phyloP scores from a whole-genome alignment of 2,113 vertebrate genomes.

The Myrmecophaga tridactyla region DNA sequence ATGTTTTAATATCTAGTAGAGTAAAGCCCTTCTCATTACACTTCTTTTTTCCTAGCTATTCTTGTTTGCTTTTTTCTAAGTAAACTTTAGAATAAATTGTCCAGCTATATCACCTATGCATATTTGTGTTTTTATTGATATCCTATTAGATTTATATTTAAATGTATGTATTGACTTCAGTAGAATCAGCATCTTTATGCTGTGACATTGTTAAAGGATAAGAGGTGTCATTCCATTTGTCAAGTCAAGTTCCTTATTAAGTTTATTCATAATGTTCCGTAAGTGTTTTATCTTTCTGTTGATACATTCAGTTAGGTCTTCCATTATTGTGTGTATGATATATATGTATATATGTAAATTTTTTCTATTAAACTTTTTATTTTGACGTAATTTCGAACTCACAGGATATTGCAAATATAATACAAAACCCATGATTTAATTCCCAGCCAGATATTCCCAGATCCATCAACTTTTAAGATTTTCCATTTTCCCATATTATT shows the following conservation, averaged over 20 bases:
- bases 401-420: too few relatives aligned
- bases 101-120: neutral
- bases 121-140: neutral
- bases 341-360: neutral
- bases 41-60: neutral
- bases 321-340: neutral
- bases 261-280: neutral
- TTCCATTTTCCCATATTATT: too few relatives aligned
- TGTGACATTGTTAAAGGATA: neutral
- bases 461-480: too few relatives aligned
- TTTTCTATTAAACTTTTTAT: neutral
- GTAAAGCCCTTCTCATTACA: neutral
- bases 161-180: neutral
- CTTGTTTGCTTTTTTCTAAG: neutral
- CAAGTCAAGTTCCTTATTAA: neutral
- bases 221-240: neutral
- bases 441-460: too few relatives aligned
- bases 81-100: neutral
- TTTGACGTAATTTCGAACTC: too few relatives aligned
- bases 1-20: neutral
- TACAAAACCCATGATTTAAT: too few relatives aligned
- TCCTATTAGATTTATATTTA: neutral
- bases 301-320: neutral
- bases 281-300: neutral
- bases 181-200: neutral